These are phyloP conservation scores for Erpobdella octoculata DNA, from an alignment of 2,888 invertebrate genomes.

Conservation along the genomic window DNA sequence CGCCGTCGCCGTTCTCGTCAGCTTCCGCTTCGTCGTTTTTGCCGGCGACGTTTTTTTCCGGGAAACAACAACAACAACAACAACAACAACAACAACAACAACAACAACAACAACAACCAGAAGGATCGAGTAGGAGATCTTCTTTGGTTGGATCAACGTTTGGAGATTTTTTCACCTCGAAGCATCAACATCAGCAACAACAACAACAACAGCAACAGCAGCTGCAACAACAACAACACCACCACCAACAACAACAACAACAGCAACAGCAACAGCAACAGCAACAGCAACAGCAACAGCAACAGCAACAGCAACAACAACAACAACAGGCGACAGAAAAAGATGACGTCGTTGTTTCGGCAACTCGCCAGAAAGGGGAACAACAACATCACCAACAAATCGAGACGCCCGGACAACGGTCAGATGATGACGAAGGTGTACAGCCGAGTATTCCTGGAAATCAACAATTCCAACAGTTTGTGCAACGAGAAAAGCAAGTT, in stretches of 20 bases:
- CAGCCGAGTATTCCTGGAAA: too few species aligned
- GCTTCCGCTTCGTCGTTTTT: too few species aligned
- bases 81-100: neutral
- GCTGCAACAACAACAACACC: conserved; percentile 1
- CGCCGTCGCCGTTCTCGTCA: neutral
- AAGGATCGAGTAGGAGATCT: too few species aligned
- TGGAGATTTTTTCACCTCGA: neutral
- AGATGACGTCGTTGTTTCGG: too few species aligned
- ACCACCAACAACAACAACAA: conserved; percentile 10
- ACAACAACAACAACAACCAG: conserved; percentile 15
- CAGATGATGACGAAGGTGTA: too few species aligned
- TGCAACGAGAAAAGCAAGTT: too few species aligned
- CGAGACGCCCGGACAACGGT: too few species aligned
- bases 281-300: neutral
- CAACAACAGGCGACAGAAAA: too few species aligned
- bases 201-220: neutral
- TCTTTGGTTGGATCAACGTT: neutral
- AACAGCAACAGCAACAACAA: neutral
- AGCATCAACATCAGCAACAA: conserved; percentile 11
- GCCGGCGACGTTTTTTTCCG: neutral
- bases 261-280: neutral
- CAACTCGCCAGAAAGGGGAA: too few species aligned
- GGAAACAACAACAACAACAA: neutral
- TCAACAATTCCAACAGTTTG: too few species aligned
- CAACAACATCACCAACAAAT: too few species aligned